phyloP scores from a whole-genome alignment of 2,113 vertebrate genomes.

The Epinephelus cyanopodus region DNA sequence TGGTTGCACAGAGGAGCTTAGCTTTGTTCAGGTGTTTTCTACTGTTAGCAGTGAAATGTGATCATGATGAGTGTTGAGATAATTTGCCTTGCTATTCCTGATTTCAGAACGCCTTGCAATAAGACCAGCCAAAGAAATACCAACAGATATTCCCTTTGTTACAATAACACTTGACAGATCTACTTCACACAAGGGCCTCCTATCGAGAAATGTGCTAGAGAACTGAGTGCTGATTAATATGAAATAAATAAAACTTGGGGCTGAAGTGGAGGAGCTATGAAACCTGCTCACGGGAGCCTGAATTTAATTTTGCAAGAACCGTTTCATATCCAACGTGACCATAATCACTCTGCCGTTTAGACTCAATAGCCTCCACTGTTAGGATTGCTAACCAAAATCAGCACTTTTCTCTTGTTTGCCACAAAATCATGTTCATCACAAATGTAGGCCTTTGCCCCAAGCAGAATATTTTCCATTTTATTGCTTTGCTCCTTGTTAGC shows the following conservation, averaged over 20 bases:
- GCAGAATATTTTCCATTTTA: slow-evolving; percentile 56
- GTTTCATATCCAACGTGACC: slow-evolving; percentile 64
- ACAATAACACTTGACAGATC: slow-evolving; percentile 76
- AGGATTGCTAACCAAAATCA: slow-evolving; percentile 54
- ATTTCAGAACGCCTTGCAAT: slow-evolving; percentile 56
- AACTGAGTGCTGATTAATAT: slow-evolving; percentile 76
- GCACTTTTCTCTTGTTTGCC: slow-evolving; percentile 80
- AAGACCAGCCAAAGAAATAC: slow-evolving; percentile 56
- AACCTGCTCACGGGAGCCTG: slow-evolving; percentile 55
- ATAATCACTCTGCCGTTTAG: slow-evolving; percentile 70
- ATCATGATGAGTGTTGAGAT: slow-evolving; percentile 35
- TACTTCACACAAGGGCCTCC: slow-evolving; percentile 75
- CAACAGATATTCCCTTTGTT: slow-evolving; percentile 69
- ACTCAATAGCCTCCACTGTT: slow-evolving; percentile 51
- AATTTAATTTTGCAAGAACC: slow-evolving; percentile 58
- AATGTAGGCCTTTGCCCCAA: slow-evolving; percentile 61
- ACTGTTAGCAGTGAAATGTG: background rate
- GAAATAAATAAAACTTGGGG: slow-evolving; percentile 72
- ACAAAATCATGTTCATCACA: slow-evolving; percentile 73
- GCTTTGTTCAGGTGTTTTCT: slow-evolving; percentile 12
- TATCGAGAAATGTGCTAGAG: slow-evolving; percentile 64
- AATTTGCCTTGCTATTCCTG: slow-evolving; percentile 46
- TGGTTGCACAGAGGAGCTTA: background rate
- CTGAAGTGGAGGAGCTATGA: slow-evolving; percentile 51
- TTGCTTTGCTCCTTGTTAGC: slow-evolving; percentile 56